These are phyloP conservation scores for Pissodes strobi DNA, from an alignment of 1,140 invertebrate genomes.

Conservation along the genomic window DNA sequence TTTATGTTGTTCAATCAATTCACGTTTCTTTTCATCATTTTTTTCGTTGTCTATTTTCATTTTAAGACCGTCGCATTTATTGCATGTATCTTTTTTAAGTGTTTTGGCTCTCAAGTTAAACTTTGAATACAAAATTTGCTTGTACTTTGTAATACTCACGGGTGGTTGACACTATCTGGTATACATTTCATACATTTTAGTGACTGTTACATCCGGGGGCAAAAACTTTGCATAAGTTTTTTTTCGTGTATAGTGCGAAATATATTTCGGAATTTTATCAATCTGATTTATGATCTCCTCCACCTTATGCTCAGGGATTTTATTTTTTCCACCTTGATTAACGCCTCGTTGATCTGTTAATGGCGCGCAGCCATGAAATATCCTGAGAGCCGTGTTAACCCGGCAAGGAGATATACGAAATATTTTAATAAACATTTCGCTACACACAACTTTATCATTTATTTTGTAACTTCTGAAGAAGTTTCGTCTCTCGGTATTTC, in stretches of 20 bases:
- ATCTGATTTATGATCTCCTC: constrained; percentile 15
- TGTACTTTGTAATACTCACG: background rate
- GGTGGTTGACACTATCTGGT: background rate
- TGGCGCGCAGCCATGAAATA: background rate
- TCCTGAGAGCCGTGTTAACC: background rate
- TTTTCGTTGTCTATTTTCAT: background rate
- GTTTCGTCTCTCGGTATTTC: background rate
- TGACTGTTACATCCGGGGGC: background rate
- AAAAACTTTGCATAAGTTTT: constrained; percentile 4
- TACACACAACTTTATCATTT: background rate
- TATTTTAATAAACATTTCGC: constrained; percentile 8
- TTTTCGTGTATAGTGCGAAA: constrained; percentile 11
- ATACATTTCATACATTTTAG: constrained; percentile 13
- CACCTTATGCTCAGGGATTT: background rate
- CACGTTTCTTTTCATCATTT: background rate
- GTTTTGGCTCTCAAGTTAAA: constrained; percentile 7
- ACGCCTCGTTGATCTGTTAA: constrained; percentile 2
- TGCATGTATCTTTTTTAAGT: constrained; percentile 8
- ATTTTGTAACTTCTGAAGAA: constrained; percentile 1
- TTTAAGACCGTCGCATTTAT: constrained; percentile 9
- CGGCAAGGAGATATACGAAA: background rate
- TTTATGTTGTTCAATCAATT: background rate
- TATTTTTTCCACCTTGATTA: constrained; percentile 5
- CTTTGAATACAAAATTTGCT: background rate
- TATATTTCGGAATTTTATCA: constrained; percentile 21